phyloP scores from a whole-genome alignment of 2,888 invertebrate genomes.

The Andrena camellia region DNA sequence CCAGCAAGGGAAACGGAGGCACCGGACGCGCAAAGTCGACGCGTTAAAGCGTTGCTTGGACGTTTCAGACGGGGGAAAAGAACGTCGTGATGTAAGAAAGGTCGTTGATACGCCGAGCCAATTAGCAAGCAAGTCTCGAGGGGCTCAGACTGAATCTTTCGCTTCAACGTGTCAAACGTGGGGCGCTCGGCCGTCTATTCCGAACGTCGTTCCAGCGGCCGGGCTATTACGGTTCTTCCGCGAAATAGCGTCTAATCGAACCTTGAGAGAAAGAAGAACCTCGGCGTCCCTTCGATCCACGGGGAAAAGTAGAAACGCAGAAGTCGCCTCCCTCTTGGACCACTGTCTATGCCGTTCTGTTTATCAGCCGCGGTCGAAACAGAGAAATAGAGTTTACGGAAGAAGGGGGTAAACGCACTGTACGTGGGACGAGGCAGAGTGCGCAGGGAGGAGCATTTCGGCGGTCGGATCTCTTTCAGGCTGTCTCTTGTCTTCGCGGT shows the following conservation, averaged over 20 bases:
- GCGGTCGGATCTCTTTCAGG: too few species aligned
- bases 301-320: too few species aligned
- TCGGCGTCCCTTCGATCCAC: background rate
- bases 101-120: slow-evolving; percentile 65
- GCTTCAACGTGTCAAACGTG: slow-evolving; percentile 43
- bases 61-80: slow-evolving; percentile 16
- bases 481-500: too few species aligned
- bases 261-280: background rate
- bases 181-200: background rate
- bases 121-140: slow-evolving; percentile 61
- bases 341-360: too few species aligned
- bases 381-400: too few species aligned
- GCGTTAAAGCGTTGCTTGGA: slow-evolving; percentile 2
- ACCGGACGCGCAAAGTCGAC: background rate
- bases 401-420: too few species aligned
- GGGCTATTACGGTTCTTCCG: background rate
- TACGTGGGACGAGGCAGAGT: too few species aligned
- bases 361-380: too few species aligned
- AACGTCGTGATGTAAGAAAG: slow-evolving; percentile 48
- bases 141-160: slow-evolving; percentile 51
- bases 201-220: background rate
- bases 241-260: slow-evolving; percentile 1
- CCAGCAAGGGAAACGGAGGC: too few species aligned
- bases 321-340: too few species aligned
- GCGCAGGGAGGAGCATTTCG: too few species aligned